Conservation (phyloP, 2,797 vertebrate species). For the Petrocephalus schoutedeni region DNA sequence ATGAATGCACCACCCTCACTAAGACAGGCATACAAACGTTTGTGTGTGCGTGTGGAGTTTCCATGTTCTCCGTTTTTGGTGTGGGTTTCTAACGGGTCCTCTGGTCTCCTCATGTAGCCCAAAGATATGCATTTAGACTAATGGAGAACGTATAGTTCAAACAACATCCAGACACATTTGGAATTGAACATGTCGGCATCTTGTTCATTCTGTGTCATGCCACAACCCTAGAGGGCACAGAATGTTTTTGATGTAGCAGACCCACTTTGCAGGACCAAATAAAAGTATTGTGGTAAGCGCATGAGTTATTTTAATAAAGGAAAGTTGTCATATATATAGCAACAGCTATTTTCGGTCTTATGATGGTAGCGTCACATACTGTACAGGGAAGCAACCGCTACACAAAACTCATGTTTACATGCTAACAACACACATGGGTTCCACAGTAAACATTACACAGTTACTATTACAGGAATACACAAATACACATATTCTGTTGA, state of each 20-base stretch:
- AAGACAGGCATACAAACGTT: no score
- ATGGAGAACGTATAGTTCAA: neutral
- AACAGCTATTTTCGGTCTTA: neutral
- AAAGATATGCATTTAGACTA: neutral
- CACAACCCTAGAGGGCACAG: neutral
- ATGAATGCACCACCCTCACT: no score
- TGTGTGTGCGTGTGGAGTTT: neutral
- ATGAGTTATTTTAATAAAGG: neutral
- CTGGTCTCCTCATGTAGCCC: neutral
- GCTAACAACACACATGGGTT: neutral
- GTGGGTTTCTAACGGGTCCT: neutral
- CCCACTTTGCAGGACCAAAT: neutral
- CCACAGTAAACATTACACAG: neutral
- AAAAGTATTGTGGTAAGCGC: neutral
- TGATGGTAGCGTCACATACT: neutral
- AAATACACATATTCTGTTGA: neutral
- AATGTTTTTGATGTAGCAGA: neutral
- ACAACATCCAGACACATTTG: neutral
- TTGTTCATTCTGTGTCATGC: neutral
- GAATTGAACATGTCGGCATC: neutral
- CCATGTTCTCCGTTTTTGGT: neutral
- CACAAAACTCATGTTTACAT: neutral
- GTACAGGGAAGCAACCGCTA: neutral
- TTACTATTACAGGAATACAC: neutral
- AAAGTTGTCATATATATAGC: neutral